Base-by-base conservation (phyloP, 2,113 vertebrate genomes). In the Ahaetulla prasina region DNA sequence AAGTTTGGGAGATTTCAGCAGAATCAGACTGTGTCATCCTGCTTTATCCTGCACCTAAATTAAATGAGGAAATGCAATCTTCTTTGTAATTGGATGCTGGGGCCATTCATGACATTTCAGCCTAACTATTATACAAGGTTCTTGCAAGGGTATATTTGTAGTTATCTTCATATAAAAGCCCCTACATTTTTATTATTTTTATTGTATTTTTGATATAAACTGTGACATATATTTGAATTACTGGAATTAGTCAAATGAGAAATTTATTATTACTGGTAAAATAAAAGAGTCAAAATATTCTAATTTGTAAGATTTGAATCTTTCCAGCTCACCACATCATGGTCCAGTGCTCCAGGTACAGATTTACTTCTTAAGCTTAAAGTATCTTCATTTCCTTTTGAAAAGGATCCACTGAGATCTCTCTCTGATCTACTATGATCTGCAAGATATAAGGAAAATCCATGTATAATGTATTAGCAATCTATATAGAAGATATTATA, bases 401-500 rank as follows among this genome's bases (percentile, higher is more conserved):
- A 97, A 90, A 96, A 97, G 2, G 98, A 97, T 93, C 96, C 98
- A 50, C 97, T 98, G 95, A 99, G 96, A 96, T 99, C 99, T 96
- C 98, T 95, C 94, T 99, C 98, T 57, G 99, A 99, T 93, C 94
- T 98, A 95, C 99, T 99, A 84, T 94, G 98, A 94, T 99, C 99
- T 99, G 96, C 20, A 97, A 92, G 85, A 95, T 53, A 2, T 94
- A 95, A 92, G 57, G 91, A 3, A 68, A 94, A 52, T 50, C 30
- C 86, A 50, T n/a, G 12, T 85, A 25, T 8, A 86, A 55, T 8
- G 55, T 91, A 1, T 74, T 47, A 57, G 12, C 22, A n/a, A 63
- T 22, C 85, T 47, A 1, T 18, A 55, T 2, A 90, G 27, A 93
- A 90, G 10, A n/a, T 6, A 91, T 52, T 55, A 1, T 60, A 60